Conservation (phyloP, 1,140 invertebrate species). For the Leptinotarsa texana region DNA sequence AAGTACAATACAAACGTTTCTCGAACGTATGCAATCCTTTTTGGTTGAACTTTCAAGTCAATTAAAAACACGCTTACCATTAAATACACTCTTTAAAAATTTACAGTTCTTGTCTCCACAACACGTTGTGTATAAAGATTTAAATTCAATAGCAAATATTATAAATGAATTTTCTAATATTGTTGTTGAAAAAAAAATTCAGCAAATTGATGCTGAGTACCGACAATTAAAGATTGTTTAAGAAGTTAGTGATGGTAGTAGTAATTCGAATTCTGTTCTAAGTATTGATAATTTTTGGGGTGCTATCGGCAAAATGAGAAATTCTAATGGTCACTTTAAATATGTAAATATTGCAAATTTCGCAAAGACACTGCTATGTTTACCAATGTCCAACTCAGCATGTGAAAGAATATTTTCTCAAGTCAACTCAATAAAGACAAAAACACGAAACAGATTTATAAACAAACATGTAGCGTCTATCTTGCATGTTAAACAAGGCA, state of each 20-base stretch:
- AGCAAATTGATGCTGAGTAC: background rate
- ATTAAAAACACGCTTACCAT: too few relatives aligned
- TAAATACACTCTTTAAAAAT: too few relatives aligned
- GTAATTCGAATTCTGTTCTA: background rate
- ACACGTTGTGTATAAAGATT: slow-evolving; percentile 1
- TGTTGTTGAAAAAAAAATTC: background rate
- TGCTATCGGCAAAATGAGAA: background rate
- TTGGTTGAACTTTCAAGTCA: background rate
- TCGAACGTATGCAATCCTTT: background rate
- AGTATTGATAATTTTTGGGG: slow-evolving; percentile 10
- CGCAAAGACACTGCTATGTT: background rate
- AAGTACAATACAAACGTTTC: background rate
- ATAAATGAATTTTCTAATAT: slow-evolving; percentile 8
- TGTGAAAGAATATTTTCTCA: slow-evolving; percentile 9
- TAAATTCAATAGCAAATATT: background rate
- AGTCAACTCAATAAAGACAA: background rate
- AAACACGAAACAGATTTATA: slow-evolving; percentile 3
- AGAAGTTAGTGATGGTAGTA: background rate
- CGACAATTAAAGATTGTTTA: slow-evolving; percentile 3
- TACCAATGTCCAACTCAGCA: background rate
- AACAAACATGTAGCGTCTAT: slow-evolving; percentile 1
- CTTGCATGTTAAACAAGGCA: slow-evolving; percentile 11
- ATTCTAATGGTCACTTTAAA: background rate
- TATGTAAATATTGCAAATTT: background rate
- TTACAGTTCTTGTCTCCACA: background rate